Evolutionary conservation across 1,140 invertebrate species (phyloP).

Genomic region (Bombus sylvicola): DNA sequence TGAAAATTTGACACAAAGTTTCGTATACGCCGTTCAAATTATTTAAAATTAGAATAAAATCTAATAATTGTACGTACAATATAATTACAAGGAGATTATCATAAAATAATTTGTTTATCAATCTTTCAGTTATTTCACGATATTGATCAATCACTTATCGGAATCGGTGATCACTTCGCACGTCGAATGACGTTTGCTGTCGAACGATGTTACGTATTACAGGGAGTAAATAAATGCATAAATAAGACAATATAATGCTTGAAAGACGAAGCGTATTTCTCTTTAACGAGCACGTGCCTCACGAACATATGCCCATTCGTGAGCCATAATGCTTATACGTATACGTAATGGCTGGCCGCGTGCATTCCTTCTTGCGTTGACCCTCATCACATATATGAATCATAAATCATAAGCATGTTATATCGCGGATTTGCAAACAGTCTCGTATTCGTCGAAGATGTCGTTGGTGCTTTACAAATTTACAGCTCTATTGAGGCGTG

Average conservation of each 20-base stretch:
- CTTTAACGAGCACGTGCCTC: constrained; percentile 44
- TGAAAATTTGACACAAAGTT: background rate
- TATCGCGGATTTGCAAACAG: constrained; percentile 45
- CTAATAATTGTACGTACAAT: background rate
- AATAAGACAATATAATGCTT: constrained; percentile 37
- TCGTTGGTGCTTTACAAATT: constrained; percentile 18
- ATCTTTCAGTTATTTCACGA: background rate
- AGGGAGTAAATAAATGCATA: background rate
- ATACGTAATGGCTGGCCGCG: constrained; percentile 34
- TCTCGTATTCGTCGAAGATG: constrained; percentile 14
- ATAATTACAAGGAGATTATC: too few relatives aligned
- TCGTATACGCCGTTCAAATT: background rate
- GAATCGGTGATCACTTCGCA: background rate
- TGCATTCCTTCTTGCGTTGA: constrained; percentile 44
- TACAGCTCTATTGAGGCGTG: constrained; percentile 34
- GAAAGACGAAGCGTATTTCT: constrained; percentile 34
- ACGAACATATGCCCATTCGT: constrained; percentile 32
- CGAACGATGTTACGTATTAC: background rate
- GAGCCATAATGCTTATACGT: constrained; percentile 30
- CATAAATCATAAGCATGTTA: constrained; percentile 49
- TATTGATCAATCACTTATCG: background rate
- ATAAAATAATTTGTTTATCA: background rate
- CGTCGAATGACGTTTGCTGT: background rate
- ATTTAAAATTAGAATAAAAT: background rate
- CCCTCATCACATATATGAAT: constrained; percentile 40